These are phyloP conservation scores for Phocoena phocoena DNA, from an alignment of 2,113 vertebrate species.

Conservation along the genomic window DNA sequence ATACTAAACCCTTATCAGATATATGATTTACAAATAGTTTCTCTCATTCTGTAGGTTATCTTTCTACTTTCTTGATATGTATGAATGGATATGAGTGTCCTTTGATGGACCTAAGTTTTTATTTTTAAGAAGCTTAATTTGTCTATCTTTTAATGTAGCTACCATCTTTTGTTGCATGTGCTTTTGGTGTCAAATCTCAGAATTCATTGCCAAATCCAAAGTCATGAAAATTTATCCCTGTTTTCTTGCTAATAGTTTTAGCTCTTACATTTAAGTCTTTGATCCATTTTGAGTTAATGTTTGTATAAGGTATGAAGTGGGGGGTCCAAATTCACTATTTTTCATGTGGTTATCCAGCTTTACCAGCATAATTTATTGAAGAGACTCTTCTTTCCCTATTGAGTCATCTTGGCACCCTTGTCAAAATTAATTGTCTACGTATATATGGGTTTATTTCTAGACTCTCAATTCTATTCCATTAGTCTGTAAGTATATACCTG, in stretches of 20 bases:
- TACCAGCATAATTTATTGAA: neutral
- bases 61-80: neutral
- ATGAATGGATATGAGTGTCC: neutral
- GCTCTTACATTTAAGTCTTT: neutral
- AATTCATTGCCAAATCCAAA: neutral
- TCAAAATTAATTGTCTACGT: neutral
- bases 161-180: neutral
- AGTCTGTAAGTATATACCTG: neutral
- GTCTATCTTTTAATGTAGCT: neutral
- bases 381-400: neutral
- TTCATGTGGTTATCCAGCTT: neutral
- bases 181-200: neutral
- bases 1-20: neutral
- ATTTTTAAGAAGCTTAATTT: neutral
- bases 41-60: neutral
- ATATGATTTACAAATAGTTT: neutral
- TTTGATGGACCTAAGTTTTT: neutral
- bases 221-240: neutral
- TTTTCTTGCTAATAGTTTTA: neutral
- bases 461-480: neutral
- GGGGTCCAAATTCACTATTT: neutral
- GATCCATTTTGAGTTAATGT: neutral
- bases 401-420: neutral
- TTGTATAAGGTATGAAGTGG: neutral
- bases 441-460: neutral